Conservation (phyloP, 2,888 invertebrate species). For the Bruchidius siliquastri region DNA sequence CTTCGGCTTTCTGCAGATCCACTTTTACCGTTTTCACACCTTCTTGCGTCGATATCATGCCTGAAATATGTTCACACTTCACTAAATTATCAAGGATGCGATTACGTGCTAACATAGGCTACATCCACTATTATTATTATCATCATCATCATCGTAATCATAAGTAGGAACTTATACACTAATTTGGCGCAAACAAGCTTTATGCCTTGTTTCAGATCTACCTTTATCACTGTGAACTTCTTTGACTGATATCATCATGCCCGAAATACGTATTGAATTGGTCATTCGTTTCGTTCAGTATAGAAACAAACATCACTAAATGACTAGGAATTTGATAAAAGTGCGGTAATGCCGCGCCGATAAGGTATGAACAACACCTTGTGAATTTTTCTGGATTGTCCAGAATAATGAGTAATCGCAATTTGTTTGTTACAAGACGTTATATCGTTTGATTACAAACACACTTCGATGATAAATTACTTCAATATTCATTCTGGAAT, state of each 20-base stretch:
- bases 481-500: neutral
- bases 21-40: conserved; percentile 62
- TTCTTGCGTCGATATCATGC: conserved; percentile 56
- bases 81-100: neutral
- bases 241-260: neutral
- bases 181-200: too few species aligned
- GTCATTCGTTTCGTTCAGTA: too few species aligned
- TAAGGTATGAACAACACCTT: neutral
- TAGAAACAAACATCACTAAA: neutral
- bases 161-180: too few species aligned
- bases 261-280: neutral
- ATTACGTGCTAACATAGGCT: too few species aligned
- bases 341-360: neutral
- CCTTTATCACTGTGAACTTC: neutral
- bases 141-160: too few species aligned
- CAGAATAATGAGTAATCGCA: neutral
- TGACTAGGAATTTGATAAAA: neutral
- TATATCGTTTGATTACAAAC: neutral
- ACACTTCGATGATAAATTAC: neutral
- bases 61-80: conserved; percentile 38
- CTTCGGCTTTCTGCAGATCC: conserved; percentile 60
- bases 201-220: too few species aligned
- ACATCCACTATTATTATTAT: too few species aligned
- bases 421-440: neutral
- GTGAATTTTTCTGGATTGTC: neutral